These are phyloP conservation scores for Anas acuta DNA, from an alignment of 2,797 vertebrate species.

Conservation along the genomic window DNA sequence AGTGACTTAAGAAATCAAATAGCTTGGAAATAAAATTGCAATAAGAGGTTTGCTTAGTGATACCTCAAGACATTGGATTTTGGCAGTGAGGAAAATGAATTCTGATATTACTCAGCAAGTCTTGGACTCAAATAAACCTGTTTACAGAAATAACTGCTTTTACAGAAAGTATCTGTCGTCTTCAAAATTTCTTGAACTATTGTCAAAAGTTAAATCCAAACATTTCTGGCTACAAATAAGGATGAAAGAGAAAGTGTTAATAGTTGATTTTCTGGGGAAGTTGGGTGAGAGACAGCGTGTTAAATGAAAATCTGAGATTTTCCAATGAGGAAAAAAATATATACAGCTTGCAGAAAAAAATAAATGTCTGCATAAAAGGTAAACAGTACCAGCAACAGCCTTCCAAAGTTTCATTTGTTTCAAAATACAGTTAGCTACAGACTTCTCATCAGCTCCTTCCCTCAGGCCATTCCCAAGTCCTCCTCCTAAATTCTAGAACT, in stretches of 20 bases:
- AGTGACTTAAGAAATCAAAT: slow-evolving; percentile 33
- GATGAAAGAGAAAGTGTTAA: not conserved
- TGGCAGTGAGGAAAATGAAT: slow-evolving; percentile 34
- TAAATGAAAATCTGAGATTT: not conserved
- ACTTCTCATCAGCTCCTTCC: not conserved
- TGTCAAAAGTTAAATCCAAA: slow-evolving; percentile 22
- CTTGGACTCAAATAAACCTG: slow-evolving; percentile 17
- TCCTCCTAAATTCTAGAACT: not conserved
- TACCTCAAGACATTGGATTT: slow-evolving; percentile 29
- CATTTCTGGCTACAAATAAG: not conserved
- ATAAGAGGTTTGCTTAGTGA: slow-evolving; percentile 2
- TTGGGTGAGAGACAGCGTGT: not conserved
- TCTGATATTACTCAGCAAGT: not conserved
- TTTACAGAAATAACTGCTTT: slow-evolving; percentile 30
- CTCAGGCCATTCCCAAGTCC: not conserved
- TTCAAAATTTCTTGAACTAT: slow-evolving; percentile 1
- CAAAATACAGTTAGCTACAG: not conserved
- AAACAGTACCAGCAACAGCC: not conserved
- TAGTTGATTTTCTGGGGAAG: not conserved
- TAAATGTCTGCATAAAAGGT: not conserved
- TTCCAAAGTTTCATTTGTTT: slow-evolving; percentile 2
- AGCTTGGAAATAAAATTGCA: slow-evolving; percentile 23
- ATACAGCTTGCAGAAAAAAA: not conserved
- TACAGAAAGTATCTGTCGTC: not conserved
- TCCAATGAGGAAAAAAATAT: not conserved